These are phyloP conservation scores for Nomada flava DNA, from an alignment of 2,888 invertebrate species.

Conservation along the genomic window DNA sequence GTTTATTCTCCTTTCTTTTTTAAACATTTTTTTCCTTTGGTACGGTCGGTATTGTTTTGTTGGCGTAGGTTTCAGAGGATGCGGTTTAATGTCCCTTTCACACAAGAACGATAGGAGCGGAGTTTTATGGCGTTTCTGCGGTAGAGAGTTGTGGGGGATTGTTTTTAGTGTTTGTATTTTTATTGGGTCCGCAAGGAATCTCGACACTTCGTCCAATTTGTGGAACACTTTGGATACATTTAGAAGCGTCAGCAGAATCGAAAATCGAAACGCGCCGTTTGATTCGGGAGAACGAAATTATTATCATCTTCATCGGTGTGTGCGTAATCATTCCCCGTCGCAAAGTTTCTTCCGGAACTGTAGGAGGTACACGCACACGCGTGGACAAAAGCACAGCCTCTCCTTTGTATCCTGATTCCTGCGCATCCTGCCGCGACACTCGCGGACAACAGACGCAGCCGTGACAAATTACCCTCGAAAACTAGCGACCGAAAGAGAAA, in stretches of 20 bases:
- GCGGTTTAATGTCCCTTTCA: not conserved
- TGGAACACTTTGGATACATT: too few species aligned
- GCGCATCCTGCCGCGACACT: slow-evolving; percentile 36
- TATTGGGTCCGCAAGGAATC: too few species aligned
- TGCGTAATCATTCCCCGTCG: not conserved
- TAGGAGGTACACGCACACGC: too few species aligned
- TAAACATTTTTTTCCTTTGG: not conserved
- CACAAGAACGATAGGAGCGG: too few species aligned
- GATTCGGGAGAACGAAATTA: too few species aligned
- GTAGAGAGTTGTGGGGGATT: too few species aligned
- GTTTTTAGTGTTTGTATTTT: too few species aligned
- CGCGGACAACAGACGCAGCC: slow-evolving; percentile 41
- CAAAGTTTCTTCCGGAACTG: not conserved
- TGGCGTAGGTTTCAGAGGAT: not conserved
- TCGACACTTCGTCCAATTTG: too few species aligned
- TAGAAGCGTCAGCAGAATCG: not conserved
- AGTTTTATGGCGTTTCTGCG: too few species aligned
- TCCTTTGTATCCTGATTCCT: slow-evolving; percentile 49
- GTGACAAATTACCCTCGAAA: slow-evolving; percentile 69
- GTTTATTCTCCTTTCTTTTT: not conserved
- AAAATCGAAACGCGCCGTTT: not conserved
- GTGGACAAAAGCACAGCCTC: not conserved
- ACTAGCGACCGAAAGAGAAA: slow-evolving; percentile 51
- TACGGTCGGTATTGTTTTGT: not conserved
- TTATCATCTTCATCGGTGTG: not conserved